These are phyloP conservation scores for Acridotheres tristis DNA, from an alignment of 2,797 vertebrate genomes.

Conservation along the genomic window DNA sequence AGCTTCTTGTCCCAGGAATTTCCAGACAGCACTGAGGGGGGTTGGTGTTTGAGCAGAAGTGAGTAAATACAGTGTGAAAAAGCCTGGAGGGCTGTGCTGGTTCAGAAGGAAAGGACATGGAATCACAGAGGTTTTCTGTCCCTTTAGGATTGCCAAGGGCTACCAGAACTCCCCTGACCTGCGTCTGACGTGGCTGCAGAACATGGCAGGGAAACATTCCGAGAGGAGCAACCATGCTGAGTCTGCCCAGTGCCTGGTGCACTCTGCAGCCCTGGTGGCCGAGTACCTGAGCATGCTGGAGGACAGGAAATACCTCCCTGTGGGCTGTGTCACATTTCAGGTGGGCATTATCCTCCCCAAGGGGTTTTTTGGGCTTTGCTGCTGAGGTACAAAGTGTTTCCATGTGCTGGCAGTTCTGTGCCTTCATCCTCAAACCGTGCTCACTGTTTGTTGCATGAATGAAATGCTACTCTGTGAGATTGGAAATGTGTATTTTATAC, in stretches of 20 bases:
- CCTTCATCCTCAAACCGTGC: accelerated
- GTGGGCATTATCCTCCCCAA: slow-evolving; percentile 57
- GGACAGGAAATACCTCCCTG: slow-evolving; percentile 97
- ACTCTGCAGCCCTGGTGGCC: slow-evolving; percentile 96
- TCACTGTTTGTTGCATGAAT: neutral
- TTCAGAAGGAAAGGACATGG: neutral
- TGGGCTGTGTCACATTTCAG: slow-evolving; percentile 98
- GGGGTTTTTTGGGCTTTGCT: neutral
- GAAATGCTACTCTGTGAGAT: neutral
- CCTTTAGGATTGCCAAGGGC: slow-evolving; percentile 92
- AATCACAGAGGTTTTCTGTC: neutral
- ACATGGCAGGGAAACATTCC: slow-evolving; percentile 98
- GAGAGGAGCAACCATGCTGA: slow-evolving; percentile 97
- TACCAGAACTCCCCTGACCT: slow-evolving; percentile 98
- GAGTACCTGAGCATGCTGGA: slow-evolving; percentile 99
- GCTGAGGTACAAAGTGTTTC: neutral
- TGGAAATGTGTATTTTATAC: neutral
- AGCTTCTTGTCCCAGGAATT: neutral
- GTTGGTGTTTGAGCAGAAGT: neutral
- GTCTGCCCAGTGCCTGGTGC: slow-evolving; percentile 95
- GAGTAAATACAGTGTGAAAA: neutral
- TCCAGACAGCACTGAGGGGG: neutral
- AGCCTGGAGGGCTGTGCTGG: neutral
- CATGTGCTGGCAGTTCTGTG: neutral
- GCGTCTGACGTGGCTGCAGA: slow-evolving; percentile 95